Evolutionary conservation across 1,140 invertebrate genomes (phyloP).

Genomic region (Papilio helenus): DNA sequence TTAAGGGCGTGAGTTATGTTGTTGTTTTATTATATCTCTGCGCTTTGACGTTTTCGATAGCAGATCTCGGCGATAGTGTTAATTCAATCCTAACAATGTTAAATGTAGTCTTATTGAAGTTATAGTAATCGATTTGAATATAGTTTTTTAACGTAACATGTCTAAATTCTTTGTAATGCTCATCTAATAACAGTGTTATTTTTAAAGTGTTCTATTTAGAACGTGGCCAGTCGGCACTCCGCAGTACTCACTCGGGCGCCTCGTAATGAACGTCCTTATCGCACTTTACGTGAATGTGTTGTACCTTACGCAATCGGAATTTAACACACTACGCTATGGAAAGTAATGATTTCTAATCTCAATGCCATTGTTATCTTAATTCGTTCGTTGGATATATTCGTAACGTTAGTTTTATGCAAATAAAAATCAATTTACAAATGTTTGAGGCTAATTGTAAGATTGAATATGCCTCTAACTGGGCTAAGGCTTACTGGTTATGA

Average conservation of each 20-base stretch:
- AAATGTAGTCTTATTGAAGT: background rate
- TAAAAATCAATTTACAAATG: constrained; percentile 39
- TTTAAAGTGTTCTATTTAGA: constrained; percentile 34
- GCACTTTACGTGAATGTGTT: constrained; percentile 46
- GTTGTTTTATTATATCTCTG: background rate
- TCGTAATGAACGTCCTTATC: constrained; percentile 46
- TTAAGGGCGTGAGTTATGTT: too few relatives aligned
- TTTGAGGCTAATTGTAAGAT: constrained; percentile 41
- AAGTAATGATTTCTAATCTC: constrained; percentile 68
- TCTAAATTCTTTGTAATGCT: background rate
- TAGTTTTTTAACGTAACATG: background rate
- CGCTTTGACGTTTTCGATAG: background rate
- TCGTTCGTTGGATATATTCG: constrained; percentile 46
- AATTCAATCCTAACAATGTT: background rate
- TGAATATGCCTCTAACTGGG: constrained; percentile 16
- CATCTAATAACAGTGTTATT: constrained; percentile 19
- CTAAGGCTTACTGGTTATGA: constrained; percentile 14
- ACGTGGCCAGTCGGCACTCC: background rate
- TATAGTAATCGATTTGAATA: background rate
- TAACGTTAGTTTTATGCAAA: constrained; percentile 47
- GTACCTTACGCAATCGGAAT: constrained; percentile 57
- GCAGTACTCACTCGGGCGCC: constrained; percentile 5
- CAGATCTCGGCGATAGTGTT: background rate
- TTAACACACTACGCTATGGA: constrained; percentile 56
- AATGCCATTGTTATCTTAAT: constrained; percentile 62